phyloP scores from a whole-genome alignment of 2,797 vertebrate species.

The Linurgus olivaceus region DNA sequence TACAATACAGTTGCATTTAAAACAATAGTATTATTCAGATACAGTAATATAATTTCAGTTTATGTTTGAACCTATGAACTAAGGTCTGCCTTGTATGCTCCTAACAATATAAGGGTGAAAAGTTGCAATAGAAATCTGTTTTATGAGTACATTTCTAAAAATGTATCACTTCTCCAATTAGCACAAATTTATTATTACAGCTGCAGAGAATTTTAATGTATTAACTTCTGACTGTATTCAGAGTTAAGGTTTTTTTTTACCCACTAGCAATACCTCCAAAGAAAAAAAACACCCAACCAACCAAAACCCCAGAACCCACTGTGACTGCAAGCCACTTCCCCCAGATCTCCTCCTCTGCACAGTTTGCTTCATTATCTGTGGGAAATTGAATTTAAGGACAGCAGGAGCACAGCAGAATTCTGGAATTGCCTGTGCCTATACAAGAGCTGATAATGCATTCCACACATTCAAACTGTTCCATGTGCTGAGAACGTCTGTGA shows the following conservation, averaged over 20 bases:
- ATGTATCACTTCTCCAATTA: background rate
- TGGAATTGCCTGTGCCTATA: background rate
- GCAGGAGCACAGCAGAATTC: background rate
- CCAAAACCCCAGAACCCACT: background rate
- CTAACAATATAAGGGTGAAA: background rate
- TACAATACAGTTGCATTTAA: background rate
- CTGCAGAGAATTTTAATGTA: background rate
- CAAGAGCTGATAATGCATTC: background rate
- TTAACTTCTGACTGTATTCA: background rate
- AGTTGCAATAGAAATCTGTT: background rate
- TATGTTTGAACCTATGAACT: background rate
- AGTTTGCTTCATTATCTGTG: background rate
- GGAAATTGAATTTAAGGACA: background rate
- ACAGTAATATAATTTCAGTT: background rate
- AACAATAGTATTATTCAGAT: background rate
- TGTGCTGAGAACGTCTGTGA: background rate
- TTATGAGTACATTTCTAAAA: background rate
- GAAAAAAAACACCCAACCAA: background rate
- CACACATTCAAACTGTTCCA: background rate
- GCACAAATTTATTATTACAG: background rate
- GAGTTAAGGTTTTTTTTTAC: background rate
- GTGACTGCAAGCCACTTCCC: background rate
- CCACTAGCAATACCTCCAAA: background rate
- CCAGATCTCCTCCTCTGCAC: constrained; percentile 14
- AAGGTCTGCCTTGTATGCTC: background rate